A percentile compares a stretch with the other conserved stretches of the same genome.
Evolutionary conservation across 2,888 invertebrate species (phyloP).

Genomic region (Melanostoma mellinum): DNA sequence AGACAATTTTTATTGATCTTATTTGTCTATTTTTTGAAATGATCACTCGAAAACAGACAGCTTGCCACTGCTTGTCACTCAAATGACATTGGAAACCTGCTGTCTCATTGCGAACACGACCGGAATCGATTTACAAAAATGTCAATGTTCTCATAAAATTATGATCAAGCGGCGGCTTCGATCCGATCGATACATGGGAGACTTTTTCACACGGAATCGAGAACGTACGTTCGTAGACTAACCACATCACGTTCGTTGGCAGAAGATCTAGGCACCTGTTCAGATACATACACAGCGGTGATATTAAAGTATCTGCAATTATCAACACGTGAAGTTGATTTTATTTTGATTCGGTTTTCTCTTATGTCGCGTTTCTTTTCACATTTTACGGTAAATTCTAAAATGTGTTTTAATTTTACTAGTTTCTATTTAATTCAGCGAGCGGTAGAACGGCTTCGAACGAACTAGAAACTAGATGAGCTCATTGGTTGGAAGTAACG

Average conservation of each 20-base stretch:
- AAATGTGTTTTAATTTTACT: constrained; percentile 31
- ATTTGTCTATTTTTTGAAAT: background rate
- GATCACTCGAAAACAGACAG: background rate
- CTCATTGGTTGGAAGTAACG: background rate
- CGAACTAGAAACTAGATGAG: constrained; percentile 44
- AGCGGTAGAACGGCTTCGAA: constrained; percentile 1
- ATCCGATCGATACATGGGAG: background rate
- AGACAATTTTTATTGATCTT: constrained; percentile 11
- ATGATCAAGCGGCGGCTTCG: constrained; percentile 2
- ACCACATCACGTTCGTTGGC: constrained; percentile 27
- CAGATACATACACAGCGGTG: constrained; percentile 5
- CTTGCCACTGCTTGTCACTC: background rate
- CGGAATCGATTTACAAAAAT: constrained; percentile 8
- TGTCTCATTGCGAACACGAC: background rate
- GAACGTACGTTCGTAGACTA: constrained; percentile 49
- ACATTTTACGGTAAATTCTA: constrained; percentile 35
- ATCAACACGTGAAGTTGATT: constrained; percentile 48
- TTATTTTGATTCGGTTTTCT: constrained; percentile 13
- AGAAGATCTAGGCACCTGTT: constrained; percentile 49
- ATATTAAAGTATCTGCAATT: constrained; percentile 54
- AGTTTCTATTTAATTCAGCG: constrained; percentile 5
- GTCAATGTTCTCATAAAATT: constrained; percentile 11
- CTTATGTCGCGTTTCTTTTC: constrained; percentile 10
- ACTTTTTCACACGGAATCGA: constrained; percentile 34
- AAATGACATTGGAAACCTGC: constrained; percentile 19